phyloP scores from a whole-genome alignment of 2,113 vertebrate genomes.

The Orientallactaga bullata region DNA sequence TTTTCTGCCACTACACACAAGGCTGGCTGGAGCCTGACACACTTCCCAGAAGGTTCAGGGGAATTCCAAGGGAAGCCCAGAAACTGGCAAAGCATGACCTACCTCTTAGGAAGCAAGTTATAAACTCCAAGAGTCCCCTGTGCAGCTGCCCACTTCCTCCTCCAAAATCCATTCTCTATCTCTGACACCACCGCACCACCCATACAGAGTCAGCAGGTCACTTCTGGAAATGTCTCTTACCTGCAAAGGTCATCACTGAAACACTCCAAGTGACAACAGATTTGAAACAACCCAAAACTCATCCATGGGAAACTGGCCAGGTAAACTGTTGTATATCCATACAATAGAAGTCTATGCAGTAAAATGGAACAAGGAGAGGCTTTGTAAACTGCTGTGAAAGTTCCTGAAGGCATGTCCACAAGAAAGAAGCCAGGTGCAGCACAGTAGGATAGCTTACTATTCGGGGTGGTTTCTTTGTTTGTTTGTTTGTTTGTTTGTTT shows the following conservation, averaged over 20 bases:
- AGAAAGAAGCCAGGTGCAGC: background rate
- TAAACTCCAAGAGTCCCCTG: constrained; percentile 10
- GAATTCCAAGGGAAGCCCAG: constrained; percentile 71
- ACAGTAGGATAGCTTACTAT: background rate
- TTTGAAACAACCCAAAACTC: background rate
- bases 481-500: no score
- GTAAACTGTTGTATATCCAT: background rate
- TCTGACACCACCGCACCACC: background rate
- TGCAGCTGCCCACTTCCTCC: background rate
- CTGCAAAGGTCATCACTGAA: background rate
- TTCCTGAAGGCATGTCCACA: background rate
- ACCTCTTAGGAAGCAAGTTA: constrained; percentile 52
- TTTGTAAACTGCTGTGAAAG: background rate
- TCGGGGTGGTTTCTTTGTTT: no score
- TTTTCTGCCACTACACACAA: background rate
- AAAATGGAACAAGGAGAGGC: constrained; percentile 19
- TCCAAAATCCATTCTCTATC: background rate
- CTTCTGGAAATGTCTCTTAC: background rate
- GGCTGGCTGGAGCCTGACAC: constrained; percentile 1
- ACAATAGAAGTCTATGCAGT: background rate
- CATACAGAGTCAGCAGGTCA: background rate
- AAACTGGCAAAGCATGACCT: background rate
- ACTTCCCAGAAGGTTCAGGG: constrained; percentile 73
- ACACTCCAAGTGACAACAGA: constrained; percentile 13
- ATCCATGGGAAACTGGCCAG: background rate